Evolutionary conservation across 2,113 vertebrate species (phyloP), one percentile per base, ranked within the genome.

Genomic region (Donacobius atricapilla): DNA sequence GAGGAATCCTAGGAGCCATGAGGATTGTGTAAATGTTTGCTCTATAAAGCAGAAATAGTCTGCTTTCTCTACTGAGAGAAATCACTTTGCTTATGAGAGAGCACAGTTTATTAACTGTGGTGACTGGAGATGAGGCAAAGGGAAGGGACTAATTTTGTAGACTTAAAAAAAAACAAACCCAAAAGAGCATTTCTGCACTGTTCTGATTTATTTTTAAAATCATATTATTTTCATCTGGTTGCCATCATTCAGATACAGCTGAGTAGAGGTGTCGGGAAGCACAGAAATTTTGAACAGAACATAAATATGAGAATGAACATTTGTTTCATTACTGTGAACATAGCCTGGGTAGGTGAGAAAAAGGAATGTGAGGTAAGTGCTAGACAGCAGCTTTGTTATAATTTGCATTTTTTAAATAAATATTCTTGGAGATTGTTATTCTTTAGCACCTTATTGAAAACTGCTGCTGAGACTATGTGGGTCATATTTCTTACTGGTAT

Each of bases 371-470:
- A 92, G 89, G 33, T 72, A 89, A 89, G 51, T 95, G 56, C 54
- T 92, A 71, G 89, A 80, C 76, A 44, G 68, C 1, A 11, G 10
- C 76, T 86, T 94, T 1, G 0, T 83, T 87, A 78, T 60, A 87
- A 64, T 84, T 81, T 87, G 68, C 47, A 53, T 92, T 89, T 96
- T 84, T 44, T 90, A 77, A 89, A 86, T 88, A 90, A 88, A 86
- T 87, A 76, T n/a, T 66, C 25, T 80, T 51, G 39, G n/a, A 90
- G 86, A 63, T 83, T 35, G 21, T 93, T 81, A 83, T 88, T 30
- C 64, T 73, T 73, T 93, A 63, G 44, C 39, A 42, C 47, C 15
- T 87, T 61, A 58, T 28, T 73, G 63, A 90, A 81, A 90, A 71
- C 58, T 44, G 6, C 28, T 80, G 45, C 42, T 83, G 79, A 54